A percentile compares a stretch with the other conserved stretches of the same genome.
These are phyloP conservation scores for Recurvirostra avosetta DNA, from an alignment of 2,113 vertebrate genomes.

Conservation along the genomic window DNA sequence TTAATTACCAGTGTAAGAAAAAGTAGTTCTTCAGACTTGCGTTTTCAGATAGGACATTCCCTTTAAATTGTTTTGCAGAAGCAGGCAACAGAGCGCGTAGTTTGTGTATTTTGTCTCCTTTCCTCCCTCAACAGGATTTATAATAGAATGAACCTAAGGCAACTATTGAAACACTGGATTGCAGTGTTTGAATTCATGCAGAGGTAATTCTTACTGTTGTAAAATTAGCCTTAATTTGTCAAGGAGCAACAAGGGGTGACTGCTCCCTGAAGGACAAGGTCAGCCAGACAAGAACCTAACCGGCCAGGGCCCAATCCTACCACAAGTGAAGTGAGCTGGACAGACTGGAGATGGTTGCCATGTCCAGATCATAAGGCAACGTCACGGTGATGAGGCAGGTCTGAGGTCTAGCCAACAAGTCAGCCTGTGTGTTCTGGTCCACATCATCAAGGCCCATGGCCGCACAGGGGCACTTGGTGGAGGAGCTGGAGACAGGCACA, in stretches of 20 bases:
- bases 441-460: background rate
- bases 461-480: rapidly evolving
- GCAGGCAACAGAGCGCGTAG: background rate
- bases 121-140: background rate
- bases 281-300: background rate
- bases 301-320: background rate
- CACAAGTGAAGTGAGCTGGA: background rate
- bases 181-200: background rate
- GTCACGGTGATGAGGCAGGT: background rate
- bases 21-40: background rate
- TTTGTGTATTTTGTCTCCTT: background rate
- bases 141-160: background rate
- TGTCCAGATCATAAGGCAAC: background rate
- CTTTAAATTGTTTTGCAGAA: background rate
- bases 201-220: background rate
- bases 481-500: background rate
- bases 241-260: background rate
- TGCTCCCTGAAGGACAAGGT: background rate
- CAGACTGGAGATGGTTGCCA: background rate
- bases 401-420: background rate
- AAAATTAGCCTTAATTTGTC: background rate
- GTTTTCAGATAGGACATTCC: background rate
- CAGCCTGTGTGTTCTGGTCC: rapidly evolving
- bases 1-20: background rate
- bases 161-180: background rate